Percentiles rank a stretch among this genome's conserved stretches.
These are phyloP conservation scores for Daptonema setosum DNA, from an alignment of 2,888 invertebrate genomes.

Conservation along the genomic window DNA sequence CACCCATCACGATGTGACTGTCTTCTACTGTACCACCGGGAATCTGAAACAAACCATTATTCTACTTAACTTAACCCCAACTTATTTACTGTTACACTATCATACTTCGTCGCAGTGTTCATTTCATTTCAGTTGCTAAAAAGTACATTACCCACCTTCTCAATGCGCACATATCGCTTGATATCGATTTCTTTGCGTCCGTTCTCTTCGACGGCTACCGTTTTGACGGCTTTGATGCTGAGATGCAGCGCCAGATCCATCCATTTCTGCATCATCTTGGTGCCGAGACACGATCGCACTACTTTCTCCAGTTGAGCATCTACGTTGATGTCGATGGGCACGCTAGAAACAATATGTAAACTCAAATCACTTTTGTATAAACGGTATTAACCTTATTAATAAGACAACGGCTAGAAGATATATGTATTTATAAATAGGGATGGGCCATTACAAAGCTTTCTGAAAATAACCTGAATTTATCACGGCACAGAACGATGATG, in stretches of 20 bases:
- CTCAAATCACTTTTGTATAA: not conserved
- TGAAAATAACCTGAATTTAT: constrained; percentile 47
- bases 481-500: constrained; percentile 39
- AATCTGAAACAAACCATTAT: constrained; percentile 41
- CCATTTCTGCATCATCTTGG: constrained; percentile 90
- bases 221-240: constrained; percentile 77
- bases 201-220: constrained; percentile 44
- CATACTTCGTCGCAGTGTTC: too few relatives aligned
- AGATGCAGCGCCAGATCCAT: constrained; percentile 81
- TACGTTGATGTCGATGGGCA: constrained; percentile 57
- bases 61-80: too few relatives aligned
- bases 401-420: constrained; percentile 1
- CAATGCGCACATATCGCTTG: constrained; percentile 82
- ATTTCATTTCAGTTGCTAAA: too few relatives aligned
- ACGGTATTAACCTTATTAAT: too few relatives aligned
- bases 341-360: too few relatives aligned
- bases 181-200: constrained; percentile 87
- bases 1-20: constrained; percentile 67
- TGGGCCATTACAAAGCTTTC: too few relatives aligned
- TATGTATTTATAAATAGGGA: too few relatives aligned
- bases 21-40: constrained; percentile 90
- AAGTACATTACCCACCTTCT: constrained; percentile 32
- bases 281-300: constrained; percentile 72
- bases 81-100: too few relatives aligned
- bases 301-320: constrained; percentile 58